Evolutionary conservation across 2,113 vertebrate genomes (phyloP).

Genomic region (Plecotus auritus): DNA sequence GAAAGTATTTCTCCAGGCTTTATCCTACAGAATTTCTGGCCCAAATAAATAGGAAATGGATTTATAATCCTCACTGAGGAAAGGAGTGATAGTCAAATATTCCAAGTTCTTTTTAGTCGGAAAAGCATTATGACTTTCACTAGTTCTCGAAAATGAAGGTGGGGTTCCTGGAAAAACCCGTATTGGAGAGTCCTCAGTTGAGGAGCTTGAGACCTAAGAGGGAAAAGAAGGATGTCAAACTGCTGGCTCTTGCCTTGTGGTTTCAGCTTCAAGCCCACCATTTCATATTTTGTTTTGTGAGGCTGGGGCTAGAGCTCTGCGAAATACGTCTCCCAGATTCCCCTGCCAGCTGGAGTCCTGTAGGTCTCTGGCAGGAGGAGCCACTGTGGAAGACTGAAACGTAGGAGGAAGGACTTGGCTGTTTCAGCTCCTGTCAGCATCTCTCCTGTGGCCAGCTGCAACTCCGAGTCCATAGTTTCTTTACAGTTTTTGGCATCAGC

Average conservation of each 20-base stretch:
- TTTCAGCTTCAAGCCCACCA: slow-evolving; percentile 15
- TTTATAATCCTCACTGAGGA: slow-evolving; percentile 35
- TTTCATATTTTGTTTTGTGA: slow-evolving; percentile 31
- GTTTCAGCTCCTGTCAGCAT: background rate
- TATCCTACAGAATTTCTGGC: slow-evolving; percentile 30
- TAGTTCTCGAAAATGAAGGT: background rate
- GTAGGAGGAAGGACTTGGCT: background rate
- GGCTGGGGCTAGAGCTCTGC: background rate
- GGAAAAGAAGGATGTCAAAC: background rate
- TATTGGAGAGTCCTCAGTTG: background rate
- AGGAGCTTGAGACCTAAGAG: slow-evolving; percentile 26
- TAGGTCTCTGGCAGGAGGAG: background rate
- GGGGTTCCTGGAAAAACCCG: slow-evolving; percentile 42
- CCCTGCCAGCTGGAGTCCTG: background rate
- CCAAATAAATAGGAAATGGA: slow-evolving; percentile 35
- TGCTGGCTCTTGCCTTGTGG: background rate
- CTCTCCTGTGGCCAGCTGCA: background rate
- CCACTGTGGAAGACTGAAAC: background rate
- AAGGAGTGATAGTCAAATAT: background rate
- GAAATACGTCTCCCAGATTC: background rate
- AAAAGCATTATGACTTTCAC: slow-evolving; percentile 9
- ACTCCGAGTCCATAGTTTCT: background rate
- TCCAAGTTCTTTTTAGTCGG: slow-evolving; percentile 10
- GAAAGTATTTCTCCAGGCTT: slow-evolving; percentile 10
- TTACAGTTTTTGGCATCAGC: background rate